phyloP scores from a whole-genome alignment of 1,140 invertebrate genomes.

The Diploscapter pachys region DNA sequence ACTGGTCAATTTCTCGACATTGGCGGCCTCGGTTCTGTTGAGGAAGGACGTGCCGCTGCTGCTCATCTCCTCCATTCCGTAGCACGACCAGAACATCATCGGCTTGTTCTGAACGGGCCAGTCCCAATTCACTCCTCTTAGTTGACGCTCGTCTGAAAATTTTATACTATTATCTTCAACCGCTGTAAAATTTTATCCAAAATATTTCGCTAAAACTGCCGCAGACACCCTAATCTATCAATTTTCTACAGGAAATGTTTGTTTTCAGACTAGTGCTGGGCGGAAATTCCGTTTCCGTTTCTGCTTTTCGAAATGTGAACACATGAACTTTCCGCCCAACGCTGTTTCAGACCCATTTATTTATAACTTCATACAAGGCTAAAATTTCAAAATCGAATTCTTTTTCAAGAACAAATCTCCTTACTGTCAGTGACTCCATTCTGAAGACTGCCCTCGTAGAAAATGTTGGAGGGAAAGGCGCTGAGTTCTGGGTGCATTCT shows the following conservation, averaged over 20 bases:
- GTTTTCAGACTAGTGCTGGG: too few relatives aligned
- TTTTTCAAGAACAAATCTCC: not conserved
- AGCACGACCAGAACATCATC: constrained; percentile 96
- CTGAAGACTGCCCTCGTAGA: constrained; percentile 96
- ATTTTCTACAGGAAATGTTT: too few relatives aligned
- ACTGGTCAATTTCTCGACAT: constrained; percentile 88
- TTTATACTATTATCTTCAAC: not conserved
- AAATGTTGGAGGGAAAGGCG: constrained; percentile 97
- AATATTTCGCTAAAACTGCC: too few relatives aligned
- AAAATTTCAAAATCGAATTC: not conserved
- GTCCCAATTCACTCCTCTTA: constrained; percentile 89
- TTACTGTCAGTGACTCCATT: constrained; percentile 89
- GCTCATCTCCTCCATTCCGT: constrained; percentile 95
- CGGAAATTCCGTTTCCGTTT: too few relatives aligned
- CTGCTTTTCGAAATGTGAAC: too few relatives aligned
- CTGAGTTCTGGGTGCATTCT: constrained; percentile 93
- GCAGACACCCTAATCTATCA: too few relatives aligned
- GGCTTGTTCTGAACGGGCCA: constrained; percentile 94
- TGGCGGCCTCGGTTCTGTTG: constrained; percentile 94
- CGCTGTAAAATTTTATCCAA: not conserved
- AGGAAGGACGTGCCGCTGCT: constrained; percentile 96
- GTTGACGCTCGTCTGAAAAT: constrained; percentile 75
- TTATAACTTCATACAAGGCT: not conserved
- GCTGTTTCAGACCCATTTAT: too few relatives aligned
- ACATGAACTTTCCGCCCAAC: too few relatives aligned